Conservation (phyloP, 2,113 vertebrate genomes). For the Crotalus horridus region DNA sequence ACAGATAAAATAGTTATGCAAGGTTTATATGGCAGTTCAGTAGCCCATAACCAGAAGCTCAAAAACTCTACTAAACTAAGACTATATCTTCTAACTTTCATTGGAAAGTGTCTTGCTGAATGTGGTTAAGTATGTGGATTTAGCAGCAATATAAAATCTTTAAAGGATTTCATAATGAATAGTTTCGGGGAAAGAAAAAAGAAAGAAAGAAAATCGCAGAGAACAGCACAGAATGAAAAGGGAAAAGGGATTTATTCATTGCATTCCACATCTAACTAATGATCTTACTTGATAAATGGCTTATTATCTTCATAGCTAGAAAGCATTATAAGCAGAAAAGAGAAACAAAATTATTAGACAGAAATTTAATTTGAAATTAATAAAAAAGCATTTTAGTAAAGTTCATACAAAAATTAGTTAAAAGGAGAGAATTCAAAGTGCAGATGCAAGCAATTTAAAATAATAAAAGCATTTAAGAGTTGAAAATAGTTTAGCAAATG, state of each 20-base stretch:
- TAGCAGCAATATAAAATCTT: constrained; percentile 67
- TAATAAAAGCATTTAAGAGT: constrained; percentile 74
- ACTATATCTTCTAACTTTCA: constrained; percentile 63
- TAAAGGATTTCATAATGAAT: constrained; percentile 69
- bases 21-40: constrained; percentile 75
- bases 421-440: constrained; percentile 78
- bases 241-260: constrained; percentile 73
- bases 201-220: constrained; percentile 59
- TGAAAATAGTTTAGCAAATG: constrained; percentile 71
- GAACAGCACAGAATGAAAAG: constrained; percentile 73
- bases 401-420: constrained; percentile 75
- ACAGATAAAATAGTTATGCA: constrained; percentile 66
- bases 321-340: constrained; percentile 97
- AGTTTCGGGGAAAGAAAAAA: constrained; percentile 63
- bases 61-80: constrained; percentile 68
- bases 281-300: constrained; percentile 99
- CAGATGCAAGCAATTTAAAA: constrained; percentile 78
- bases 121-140: constrained; percentile 71
- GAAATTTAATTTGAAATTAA: constrained; percentile 86
- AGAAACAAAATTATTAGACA: constrained; percentile 94
- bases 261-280: constrained; percentile 89
- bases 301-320: constrained; percentile 99
- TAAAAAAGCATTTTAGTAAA: constrained; percentile 81
- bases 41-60: constrained; percentile 64
- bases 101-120: constrained; percentile 71